Evolutionary conservation across 2,113 vertebrate species (phyloP), one percentile per base, ranked within the genome.

Genomic region (Ceratotherium simum): DNA sequence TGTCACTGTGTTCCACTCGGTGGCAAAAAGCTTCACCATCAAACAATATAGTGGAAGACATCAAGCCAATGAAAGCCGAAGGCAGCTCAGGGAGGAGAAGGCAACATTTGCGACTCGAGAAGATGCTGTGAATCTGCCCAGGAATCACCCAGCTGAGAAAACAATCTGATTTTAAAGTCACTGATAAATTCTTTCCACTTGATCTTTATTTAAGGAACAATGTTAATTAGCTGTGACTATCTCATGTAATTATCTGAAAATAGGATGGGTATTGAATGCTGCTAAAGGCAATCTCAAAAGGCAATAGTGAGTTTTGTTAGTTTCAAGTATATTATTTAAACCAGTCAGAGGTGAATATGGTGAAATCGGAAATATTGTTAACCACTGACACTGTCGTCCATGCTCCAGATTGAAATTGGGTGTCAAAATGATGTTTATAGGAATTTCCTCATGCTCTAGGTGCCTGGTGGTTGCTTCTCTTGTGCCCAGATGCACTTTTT

Each of bases 1-100:
- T 69, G 16, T 96, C 75, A 1, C 33, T 89, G 48, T 86, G 76
- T 91, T 96, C 97, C 83, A 97, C 94, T 95, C 36, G 39, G 94
- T 97, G 75, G 65, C 96, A 98, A 97, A 98, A 96, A 96, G 97
- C 85, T 67, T 94, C 90, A 62, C 76, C 92, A 96, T 29, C 96
- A 42, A 97, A 97, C 96, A 97, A 76, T 97, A 73, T 0, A 27
- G 89, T 93, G 79, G 48, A 90, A 90, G 96, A 69, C 96, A 93
- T 96, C 92, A 75, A 88, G 96, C 97, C 97, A 96, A 2, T 73
- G 95, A 48, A 70, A 25, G 89, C 95, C 64, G 29, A 92, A 64
- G 92, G 85, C 0, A 20, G 89, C 83, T 62, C n/a, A 46, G 42
- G 65, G 51, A 97, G 72, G 58, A 39, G 60, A 85, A 93, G 58